Evolutionary conservation across 2,113 vertebrate species (phyloP).

Genomic region (Heloderma charlesbogerti): DNA sequence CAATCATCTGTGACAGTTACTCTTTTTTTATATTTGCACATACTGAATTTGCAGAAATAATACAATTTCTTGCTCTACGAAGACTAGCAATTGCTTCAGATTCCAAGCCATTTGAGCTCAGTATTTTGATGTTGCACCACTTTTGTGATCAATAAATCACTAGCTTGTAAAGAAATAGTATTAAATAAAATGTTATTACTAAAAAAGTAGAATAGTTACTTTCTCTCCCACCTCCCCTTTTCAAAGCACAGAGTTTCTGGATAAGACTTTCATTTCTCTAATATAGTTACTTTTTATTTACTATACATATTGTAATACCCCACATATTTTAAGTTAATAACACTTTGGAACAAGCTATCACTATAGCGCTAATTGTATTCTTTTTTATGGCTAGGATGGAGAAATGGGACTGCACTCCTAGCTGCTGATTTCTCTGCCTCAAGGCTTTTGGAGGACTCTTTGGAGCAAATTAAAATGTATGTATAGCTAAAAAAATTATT

Average conservation of each 20-base stretch:
- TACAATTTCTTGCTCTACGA: slow-evolving; percentile 42
- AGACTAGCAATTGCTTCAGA: slow-evolving; percentile 29
- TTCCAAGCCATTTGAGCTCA: slow-evolving; percentile 39
- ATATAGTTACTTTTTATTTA: slow-evolving; percentile 36
- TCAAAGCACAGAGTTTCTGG: slow-evolving; percentile 34
- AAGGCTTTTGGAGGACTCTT: neutral
- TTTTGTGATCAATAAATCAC: slow-evolving; percentile 48
- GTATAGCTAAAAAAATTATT: slow-evolving; percentile 6
- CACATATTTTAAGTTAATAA: slow-evolving; percentile 46
- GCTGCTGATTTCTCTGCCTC: neutral
- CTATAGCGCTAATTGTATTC: slow-evolving; percentile 5
- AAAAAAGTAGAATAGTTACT: slow-evolving; percentile 42
- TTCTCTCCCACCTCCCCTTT: slow-evolving; percentile 15
- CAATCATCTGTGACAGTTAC: slow-evolving; percentile 54
- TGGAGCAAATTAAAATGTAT: slow-evolving; percentile 40
- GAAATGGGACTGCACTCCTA: slow-evolving; percentile 3
- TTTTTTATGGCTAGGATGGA: neutral
- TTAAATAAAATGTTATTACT: slow-evolving; percentile 27
- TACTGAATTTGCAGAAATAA: slow-evolving; percentile 43
- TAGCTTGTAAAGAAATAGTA: slow-evolving; percentile 37
- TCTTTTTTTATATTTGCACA: slow-evolving; percentile 38
- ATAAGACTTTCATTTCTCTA: slow-evolving; percentile 52
- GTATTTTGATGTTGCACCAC: slow-evolving; percentile 3
- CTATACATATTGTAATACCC: slow-evolving; percentile 21
- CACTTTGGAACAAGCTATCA: slow-evolving; percentile 27